These are phyloP conservation scores for Callipepla californica DNA, from an alignment of 2,113 vertebrate genomes.

Conservation along the genomic window DNA sequence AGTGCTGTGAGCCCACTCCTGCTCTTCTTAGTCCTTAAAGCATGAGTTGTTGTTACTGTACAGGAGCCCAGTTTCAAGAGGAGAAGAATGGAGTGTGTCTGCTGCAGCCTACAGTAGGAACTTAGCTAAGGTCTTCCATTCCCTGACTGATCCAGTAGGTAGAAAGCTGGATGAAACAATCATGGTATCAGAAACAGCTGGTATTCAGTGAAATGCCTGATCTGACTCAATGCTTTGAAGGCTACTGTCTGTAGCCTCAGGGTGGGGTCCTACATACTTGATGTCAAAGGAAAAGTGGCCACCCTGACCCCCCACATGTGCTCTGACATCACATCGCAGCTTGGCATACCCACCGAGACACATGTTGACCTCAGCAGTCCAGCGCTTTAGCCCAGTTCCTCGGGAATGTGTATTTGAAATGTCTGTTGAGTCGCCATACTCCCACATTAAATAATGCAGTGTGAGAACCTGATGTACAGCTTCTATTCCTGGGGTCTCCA, in stretches of 20 bases:
- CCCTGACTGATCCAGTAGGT: background rate
- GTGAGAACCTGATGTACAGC: background rate
- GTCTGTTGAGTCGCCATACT: background rate
- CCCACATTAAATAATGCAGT: background rate
- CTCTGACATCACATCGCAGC: background rate
- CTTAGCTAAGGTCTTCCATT: background rate
- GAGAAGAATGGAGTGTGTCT: accelerated
- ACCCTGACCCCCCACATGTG: background rate
- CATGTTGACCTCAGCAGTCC: background rate
- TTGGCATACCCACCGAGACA: accelerated
- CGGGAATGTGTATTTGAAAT: background rate
- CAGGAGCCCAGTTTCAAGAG: background rate
- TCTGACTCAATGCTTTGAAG: background rate
- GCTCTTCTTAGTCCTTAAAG: background rate
- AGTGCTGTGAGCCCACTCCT: background rate
- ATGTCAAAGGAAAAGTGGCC: background rate
- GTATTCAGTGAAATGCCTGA: background rate
- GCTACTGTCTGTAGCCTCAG: background rate
- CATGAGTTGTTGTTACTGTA: background rate
- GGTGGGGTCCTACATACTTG: accelerated
- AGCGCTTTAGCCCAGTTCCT: background rate
- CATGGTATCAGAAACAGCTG: background rate
- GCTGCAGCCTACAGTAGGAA: background rate
- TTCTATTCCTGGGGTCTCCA: background rate
- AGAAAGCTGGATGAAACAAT: background rate